These are phyloP conservation scores for Ictidomys tridecemlineatus DNA, from an alignment of 2,113 vertebrate genomes.

Conservation along the genomic window DNA sequence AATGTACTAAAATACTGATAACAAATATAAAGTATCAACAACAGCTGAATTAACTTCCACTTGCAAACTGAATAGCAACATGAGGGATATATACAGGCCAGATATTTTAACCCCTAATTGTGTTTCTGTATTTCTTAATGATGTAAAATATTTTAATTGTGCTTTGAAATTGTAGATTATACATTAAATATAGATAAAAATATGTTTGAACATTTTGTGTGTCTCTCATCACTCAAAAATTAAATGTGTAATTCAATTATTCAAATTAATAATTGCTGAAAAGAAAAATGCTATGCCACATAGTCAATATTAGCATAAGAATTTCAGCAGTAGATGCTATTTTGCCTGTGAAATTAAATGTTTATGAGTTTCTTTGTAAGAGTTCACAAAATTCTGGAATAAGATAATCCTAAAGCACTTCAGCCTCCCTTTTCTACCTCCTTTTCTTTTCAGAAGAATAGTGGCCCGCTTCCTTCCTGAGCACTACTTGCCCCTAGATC, in stretches of 20 bases:
- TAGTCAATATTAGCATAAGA: neutral
- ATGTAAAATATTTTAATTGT: neutral
- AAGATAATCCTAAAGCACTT: neutral
- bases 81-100: neutral
- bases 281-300: neutral
- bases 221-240: neutral
- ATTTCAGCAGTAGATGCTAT: neutral
- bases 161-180: constrained; percentile 3
- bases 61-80: neutral
- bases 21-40: constrained; percentile 11
- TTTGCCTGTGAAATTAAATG: neutral
- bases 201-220: neutral
- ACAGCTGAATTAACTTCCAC: neutral
- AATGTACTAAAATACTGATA: constrained; percentile 31
- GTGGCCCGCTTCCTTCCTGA: accelerated
- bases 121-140: constrained; percentile 2
- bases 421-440: neutral
- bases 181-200: neutral
- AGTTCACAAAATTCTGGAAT: neutral
- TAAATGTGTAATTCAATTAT: neutral
- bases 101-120: neutral
- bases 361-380: neutral
- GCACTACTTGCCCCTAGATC: accelerated
- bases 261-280: neutral
- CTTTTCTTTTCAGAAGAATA: neutral